Evolutionary conservation across 2,888 invertebrate genomes (phyloP).

Genomic region (Pandemis heparana): DNA sequence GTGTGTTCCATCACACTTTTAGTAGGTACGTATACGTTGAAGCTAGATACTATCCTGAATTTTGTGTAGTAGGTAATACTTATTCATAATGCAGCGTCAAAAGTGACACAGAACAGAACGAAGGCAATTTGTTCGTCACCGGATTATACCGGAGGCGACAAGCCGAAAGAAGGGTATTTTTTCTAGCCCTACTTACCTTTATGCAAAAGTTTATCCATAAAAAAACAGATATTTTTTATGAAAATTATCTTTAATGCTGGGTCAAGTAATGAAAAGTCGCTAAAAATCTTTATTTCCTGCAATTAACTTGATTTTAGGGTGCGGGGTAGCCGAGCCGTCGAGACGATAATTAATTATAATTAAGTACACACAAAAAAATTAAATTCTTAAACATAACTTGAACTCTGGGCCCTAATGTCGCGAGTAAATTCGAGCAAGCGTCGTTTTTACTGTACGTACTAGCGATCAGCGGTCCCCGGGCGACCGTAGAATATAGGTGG

Average conservation of each 20-base stretch:
- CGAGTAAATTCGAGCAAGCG: not conserved
- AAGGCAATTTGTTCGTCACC: constrained; percentile 75
- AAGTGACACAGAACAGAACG: constrained; percentile 55
- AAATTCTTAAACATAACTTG: no score
- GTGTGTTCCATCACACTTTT: not conserved
- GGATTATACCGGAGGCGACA: constrained; percentile 51
- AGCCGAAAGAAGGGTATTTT: constrained; percentile 41
- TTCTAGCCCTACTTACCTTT: constrained; percentile 46
- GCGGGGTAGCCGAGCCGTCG: no score
- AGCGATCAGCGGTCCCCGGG: constrained; percentile 42
- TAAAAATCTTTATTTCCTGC: no score
- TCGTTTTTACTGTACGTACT: constrained; percentile 32
- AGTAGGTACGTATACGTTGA: constrained; percentile 2
- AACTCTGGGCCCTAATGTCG: no score
- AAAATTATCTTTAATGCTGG: not conserved
- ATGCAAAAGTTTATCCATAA: constrained; percentile 22
- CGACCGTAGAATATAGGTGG: constrained; percentile 47
- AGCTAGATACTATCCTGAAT: constrained; percentile 20
- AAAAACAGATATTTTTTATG: not conserved
- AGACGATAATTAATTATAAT: no score
- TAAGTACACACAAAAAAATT: no score
- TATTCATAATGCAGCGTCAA: constrained; percentile 36
- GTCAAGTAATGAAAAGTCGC: no score
- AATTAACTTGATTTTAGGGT: no score
- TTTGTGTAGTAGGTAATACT: constrained; percentile 6